A percentile compares a stretch with the other conserved stretches of the same genome.
These are phyloP conservation scores for Anguilla marmorata DNA, from an alignment of 2,797 vertebrate genomes.

Conservation along the genomic window DNA sequence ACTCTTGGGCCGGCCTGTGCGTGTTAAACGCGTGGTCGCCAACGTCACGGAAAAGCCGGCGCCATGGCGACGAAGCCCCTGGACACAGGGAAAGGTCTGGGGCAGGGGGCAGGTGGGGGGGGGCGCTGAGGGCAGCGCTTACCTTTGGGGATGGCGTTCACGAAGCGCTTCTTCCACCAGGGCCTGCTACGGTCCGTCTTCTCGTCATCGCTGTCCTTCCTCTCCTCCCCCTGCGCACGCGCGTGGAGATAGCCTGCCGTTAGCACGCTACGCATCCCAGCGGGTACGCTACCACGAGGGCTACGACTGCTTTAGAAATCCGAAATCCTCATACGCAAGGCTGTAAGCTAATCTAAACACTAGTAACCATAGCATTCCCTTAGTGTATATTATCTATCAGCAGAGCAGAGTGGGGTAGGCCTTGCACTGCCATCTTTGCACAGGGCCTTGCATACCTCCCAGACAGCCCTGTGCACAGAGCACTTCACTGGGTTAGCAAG, in stretches of 20 bases:
- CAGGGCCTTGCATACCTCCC: no score
- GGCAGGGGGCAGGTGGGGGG: not conserved
- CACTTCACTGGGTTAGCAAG: not conserved
- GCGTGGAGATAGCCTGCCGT: not conserved
- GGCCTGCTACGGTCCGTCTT: conserved; percentile 94
- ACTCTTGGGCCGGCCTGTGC: not conserved
- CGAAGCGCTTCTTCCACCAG: conserved; percentile 98
- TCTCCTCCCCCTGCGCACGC: conserved; percentile 81
- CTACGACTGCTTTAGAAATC: no score
- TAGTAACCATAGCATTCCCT: no score
- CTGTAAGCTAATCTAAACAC: no score
- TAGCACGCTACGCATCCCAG: not conserved
- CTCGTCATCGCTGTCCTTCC: conserved; percentile 97
- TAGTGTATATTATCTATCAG: no score
- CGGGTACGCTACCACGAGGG: not conserved
- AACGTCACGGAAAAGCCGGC: not conserved
- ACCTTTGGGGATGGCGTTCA: conserved; percentile 98
- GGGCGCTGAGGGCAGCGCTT: conserved; percentile 37
- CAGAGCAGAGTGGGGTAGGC: no score
- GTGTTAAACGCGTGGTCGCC: not conserved
- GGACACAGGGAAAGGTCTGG: not conserved
- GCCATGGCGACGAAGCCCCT: not conserved
- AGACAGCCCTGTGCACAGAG: no score
- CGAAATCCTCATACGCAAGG: no score
- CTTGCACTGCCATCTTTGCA: no score